These are phyloP conservation scores for Drosophila melanica DNA, from an alignment of 1,140 invertebrate species.

Conservation along the genomic window DNA sequence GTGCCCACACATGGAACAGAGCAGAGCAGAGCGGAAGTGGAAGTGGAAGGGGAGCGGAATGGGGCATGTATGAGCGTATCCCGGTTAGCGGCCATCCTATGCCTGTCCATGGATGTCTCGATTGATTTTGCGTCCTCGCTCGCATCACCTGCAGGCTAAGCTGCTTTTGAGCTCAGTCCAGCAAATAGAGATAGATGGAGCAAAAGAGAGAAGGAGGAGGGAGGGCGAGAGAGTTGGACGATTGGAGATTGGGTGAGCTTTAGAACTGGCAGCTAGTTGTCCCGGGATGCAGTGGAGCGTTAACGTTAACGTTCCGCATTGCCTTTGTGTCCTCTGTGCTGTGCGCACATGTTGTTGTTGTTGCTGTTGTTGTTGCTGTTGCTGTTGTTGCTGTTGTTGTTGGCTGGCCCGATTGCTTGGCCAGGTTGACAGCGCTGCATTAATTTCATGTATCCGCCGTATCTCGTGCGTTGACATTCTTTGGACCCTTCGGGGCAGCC, in stretches of 20 bases:
- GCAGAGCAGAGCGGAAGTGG: neutral
- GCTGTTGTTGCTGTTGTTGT: constrained; percentile 1
- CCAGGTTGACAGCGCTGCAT: constrained; percentile 52
- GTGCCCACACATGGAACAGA: constrained; percentile 64
- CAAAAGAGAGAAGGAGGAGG: neutral
- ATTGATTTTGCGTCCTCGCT: constrained; percentile 73
- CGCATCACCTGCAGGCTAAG: constrained; percentile 78
- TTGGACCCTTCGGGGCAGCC: neutral
- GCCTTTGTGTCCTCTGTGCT: constrained; percentile 18
- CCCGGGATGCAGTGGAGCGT: constrained; percentile 66
- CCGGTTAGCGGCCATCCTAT: constrained; percentile 51
- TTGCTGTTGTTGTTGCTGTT: constrained; percentile 1
- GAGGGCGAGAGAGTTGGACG: neutral
- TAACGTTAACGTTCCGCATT: constrained; percentile 62
- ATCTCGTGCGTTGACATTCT: constrained; percentile 48
- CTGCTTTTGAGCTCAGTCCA: constrained; percentile 60
- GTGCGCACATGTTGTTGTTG: constrained; percentile 7
- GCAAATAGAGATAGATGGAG: constrained; percentile 36
- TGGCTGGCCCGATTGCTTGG: constrained; percentile 8
- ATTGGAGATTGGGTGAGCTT: neutral
- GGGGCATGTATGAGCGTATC: constrained; percentile 37
- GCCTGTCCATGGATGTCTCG: constrained; percentile 69
- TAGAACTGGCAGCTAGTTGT: constrained; percentile 4
- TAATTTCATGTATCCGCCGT: constrained; percentile 65
- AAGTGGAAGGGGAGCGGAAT: constrained; percentile 7